phyloP scores from a whole-genome alignment of 2,113 vertebrate genomes.

The Prietella phreatophila region DNA sequence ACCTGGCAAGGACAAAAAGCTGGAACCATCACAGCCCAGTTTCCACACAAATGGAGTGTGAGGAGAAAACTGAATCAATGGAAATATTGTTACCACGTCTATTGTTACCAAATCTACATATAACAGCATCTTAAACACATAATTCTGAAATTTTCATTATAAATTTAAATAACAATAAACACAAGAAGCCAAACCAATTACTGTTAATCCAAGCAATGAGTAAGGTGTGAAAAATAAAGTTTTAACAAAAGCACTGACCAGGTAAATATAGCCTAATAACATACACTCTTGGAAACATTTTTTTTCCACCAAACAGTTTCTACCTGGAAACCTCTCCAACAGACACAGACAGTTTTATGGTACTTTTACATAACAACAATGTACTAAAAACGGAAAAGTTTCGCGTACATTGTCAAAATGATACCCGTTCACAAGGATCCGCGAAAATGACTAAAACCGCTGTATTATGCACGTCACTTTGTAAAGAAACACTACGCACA shows the following conservation, averaged over 20 bases:
- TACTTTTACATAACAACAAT: too few relatives aligned
- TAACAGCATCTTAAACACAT: background rate
- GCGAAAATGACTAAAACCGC: too few relatives aligned
- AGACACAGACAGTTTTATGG: background rate
- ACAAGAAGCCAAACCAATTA: background rate
- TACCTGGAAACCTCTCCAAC: background rate
- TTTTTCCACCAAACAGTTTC: background rate
- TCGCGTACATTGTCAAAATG: too few relatives aligned
- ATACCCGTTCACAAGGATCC: too few relatives aligned
- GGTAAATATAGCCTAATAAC: background rate
- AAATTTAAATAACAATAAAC: background rate
- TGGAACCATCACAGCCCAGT: slow-evolving; percentile 26
- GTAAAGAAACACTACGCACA: too few relatives aligned
- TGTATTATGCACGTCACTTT: too few relatives aligned
- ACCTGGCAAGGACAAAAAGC: slow-evolving; percentile 21
- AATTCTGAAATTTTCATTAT: background rate
- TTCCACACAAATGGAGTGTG: slow-evolving; percentile 40
- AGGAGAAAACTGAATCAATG: slow-evolving; percentile 45
- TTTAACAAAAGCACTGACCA: background rate
- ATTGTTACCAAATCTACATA: background rate
- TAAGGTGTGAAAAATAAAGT: background rate
- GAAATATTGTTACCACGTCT: background rate
- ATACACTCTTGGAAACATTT: background rate
- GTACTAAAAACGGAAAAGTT: too few relatives aligned
- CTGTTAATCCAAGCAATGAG: background rate